Conservation (phyloP, 2,888 invertebrate species). For the Ectobius pallidus region DNA sequence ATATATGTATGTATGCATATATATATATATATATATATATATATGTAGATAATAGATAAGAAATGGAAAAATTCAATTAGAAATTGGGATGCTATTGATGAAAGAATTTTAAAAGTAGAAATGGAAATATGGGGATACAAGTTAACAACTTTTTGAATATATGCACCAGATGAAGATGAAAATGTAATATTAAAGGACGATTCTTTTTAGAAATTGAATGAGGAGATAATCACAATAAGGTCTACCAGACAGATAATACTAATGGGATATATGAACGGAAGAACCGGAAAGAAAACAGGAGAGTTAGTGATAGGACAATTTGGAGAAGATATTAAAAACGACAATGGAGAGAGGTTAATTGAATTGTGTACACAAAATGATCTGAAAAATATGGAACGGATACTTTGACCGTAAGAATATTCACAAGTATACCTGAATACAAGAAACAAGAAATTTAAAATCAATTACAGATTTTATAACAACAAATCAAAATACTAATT, state of each 20-base stretch:
- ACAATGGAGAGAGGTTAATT: constrained; percentile 8
- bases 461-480: no score
- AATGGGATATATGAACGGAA: no score
- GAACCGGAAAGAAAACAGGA: not conserved
- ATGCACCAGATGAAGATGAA: not conserved
- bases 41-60: no score
- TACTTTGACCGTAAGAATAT: constrained; percentile 2
- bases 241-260: no score
- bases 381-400: not conserved
- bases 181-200: no score
- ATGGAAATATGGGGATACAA: not conserved
- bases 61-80: not conserved
- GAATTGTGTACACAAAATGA: no score
- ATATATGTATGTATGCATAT: no score
- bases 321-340: constrained; percentile 10
- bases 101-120: not conserved
- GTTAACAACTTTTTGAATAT: not conserved
- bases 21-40: no score
- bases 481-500: not conserved
- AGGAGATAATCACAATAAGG: not conserved
- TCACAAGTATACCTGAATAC: no score
- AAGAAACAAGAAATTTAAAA: no score
- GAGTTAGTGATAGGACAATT: not conserved
- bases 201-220: not conserved
- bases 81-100: not conserved